A percentile compares a stretch with the other conserved stretches of the same genome.
Evolutionary conservation across 2,113 vertebrate genomes (phyloP).

Genomic region (Petroica traversi): DNA sequence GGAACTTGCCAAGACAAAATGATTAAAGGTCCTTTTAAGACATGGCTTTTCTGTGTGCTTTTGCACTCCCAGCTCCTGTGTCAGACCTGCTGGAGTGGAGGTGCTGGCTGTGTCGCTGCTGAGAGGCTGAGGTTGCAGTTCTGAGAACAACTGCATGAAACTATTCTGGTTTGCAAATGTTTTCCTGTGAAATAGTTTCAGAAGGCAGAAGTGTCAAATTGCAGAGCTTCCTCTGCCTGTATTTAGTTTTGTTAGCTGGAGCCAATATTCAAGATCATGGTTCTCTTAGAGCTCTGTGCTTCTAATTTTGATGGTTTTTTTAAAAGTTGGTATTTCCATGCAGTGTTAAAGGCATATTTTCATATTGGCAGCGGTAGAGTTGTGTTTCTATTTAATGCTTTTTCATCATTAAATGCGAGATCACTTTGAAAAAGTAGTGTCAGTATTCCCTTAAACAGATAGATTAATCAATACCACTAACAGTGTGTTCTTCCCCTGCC

Average conservation of each 20-base stretch:
- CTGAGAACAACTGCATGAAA: not conserved
- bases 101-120: accelerated
- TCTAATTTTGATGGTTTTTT: not conserved
- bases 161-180: not conserved
- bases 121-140: not conserved
- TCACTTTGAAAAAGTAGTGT: not conserved
- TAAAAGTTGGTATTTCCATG: not conserved
- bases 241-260: not conserved
- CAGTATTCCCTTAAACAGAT: not conserved
- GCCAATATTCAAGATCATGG: not conserved
- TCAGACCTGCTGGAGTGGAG: not conserved
- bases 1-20: not conserved
- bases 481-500: not conserved
- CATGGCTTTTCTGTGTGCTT: not conserved
- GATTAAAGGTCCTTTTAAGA: not conserved
- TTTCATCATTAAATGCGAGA: not conserved
- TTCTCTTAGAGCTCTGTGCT: not conserved
- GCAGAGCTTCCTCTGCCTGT: not conserved
- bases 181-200: not conserved
- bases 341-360: not conserved
- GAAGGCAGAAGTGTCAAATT: not conserved
- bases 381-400: not conserved
- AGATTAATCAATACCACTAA: not conserved
- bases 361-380: not conserved
- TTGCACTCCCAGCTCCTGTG: not conserved